Evolutionary conservation across 2,888 invertebrate genomes (phyloP), one percentile per base, ranked within the genome.

Genomic region (Melanargia galathea): DNA sequence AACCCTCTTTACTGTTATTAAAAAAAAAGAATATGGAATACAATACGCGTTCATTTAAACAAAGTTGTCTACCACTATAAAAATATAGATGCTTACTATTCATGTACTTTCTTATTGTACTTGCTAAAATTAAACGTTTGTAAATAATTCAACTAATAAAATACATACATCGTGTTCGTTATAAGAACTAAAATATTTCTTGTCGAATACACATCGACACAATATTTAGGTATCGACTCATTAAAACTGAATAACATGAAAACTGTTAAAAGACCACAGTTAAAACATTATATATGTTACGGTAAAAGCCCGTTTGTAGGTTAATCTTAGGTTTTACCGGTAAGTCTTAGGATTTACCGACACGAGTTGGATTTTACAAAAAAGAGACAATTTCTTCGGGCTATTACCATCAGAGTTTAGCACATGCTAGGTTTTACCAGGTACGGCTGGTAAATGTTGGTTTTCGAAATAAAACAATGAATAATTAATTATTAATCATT

Each of bases 61-160:
- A 46, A 49, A 62, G 43, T 55, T 49, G 16, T 61, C 55, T 62
- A 59, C 13, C 8, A 13, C 66, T 67, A 64, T 62, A 67, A 64
- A 67, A 64, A 67, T 63, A 66, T 66, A 64, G 43, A 55, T 66
- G 26, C 33, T 5, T 24, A 54, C 54, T 49, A 61, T 58, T 62
- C 58, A 46, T 52, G 49, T 65, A 40, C 35, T 59, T 43, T 24
- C 16, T 43, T n/a, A n/a, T n/a, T 65, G 62, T 62, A 56, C 51
- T 54, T 62, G 43, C 26, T 24, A 40, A 46, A 63, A 52, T 63
- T 52, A 63, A 43, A 51, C 11, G 18, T 45, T 51, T 52, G 10
- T 3, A 13, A 11, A 46, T 46, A 16, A 38, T 46, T 58, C 11
- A 64, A 61, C 30, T 54, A 54, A 61, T 40, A 57, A 49, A 49